These are phyloP conservation scores for Sigmodon hispidus DNA, from an alignment of 2,113 vertebrate species.

Conservation along the genomic window DNA sequence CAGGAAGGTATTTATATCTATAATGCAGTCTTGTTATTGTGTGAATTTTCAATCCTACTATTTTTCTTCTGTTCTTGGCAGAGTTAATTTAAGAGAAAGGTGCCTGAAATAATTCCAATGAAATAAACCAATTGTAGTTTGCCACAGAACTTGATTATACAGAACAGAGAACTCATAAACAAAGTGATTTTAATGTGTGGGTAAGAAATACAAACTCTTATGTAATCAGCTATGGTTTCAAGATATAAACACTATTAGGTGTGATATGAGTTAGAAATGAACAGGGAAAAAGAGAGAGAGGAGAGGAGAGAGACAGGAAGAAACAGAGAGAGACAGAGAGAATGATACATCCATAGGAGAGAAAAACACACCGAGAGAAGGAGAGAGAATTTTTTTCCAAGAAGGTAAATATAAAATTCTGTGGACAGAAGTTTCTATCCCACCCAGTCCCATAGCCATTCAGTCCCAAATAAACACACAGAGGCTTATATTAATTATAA, in stretches of 20 bases:
- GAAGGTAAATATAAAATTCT: too few relatives aligned
- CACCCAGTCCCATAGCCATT: too few relatives aligned
- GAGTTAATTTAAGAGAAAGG: slow-evolving; percentile 33
- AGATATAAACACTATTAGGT: not conserved
- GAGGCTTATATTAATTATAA: too few relatives aligned
- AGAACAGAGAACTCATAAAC: slow-evolving; percentile 24
- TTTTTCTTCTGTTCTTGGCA: slow-evolving; percentile 27
- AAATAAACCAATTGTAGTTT: not conserved
- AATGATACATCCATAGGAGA: not conserved
- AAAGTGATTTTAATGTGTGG: slow-evolving; percentile 45
- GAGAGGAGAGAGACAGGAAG: not conserved
- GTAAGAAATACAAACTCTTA: slow-evolving; percentile 1
- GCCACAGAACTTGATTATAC: slow-evolving; percentile 22
- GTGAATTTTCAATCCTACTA: not conserved
- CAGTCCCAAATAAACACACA: too few relatives aligned
- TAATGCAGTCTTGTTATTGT: not conserved
- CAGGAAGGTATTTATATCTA: not conserved
- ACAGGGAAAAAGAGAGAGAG: not conserved
- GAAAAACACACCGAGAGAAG: not conserved
- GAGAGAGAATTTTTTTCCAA: too few relatives aligned
- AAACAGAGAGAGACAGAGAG: not conserved
- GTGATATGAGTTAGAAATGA: not conserved
- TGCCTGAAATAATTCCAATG: slow-evolving; percentile 23
- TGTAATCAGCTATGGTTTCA: not conserved
- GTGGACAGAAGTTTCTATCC: too few relatives aligned